Conservation (phyloP, 2,888 invertebrate genomes). For the Xiphydria camelus region DNA sequence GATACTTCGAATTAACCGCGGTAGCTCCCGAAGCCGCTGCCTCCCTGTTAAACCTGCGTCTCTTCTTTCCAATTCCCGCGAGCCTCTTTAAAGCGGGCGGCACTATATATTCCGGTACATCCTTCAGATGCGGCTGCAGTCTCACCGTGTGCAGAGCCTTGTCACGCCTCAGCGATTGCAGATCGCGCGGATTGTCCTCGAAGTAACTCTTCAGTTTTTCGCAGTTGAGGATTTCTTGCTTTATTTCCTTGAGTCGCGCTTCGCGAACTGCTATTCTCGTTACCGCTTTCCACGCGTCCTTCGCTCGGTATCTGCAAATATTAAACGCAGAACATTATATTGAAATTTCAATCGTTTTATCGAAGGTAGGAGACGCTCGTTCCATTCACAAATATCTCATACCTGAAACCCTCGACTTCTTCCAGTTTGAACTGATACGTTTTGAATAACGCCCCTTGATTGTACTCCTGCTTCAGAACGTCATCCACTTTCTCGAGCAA, state of each 20-base stretch:
- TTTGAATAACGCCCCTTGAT: slow-evolving; percentile 65
- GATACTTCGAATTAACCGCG: slow-evolving; percentile 43
- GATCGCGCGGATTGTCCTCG: slow-evolving; percentile 87
- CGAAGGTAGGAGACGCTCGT: too few relatives aligned
- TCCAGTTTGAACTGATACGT: slow-evolving; percentile 93
- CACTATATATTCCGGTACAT: slow-evolving; percentile 92
- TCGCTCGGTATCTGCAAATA: slow-evolving; percentile 87
- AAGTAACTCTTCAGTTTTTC: slow-evolving; percentile 91
- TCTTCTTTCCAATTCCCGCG: slow-evolving; percentile 58
- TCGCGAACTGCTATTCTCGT: slow-evolving; percentile 92
- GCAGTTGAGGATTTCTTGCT: slow-evolving; percentile 89
- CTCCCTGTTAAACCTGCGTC: slow-evolving; percentile 47
- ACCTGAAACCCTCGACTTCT: slow-evolving; percentile 92
- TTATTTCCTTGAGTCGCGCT: slow-evolving; percentile 94
- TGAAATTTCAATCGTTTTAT: too few relatives aligned
- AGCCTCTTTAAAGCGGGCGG: slow-evolving; percentile 76
- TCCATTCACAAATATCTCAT: slow-evolving; percentile 2
- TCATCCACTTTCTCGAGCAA: slow-evolving; percentile 77
- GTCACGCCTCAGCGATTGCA: slow-evolving; percentile 82
- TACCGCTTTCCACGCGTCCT: slow-evolving; percentile 94
- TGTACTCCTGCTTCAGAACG: slow-evolving; percentile 69
- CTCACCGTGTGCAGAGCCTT: slow-evolving; percentile 84
- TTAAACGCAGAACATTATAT: too few relatives aligned
- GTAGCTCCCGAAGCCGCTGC: slow-evolving; percentile 39
- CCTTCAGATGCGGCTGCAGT: slow-evolving; percentile 80